Evolutionary conservation across 2,797 vertebrate genomes (phyloP).

Genomic region (Urosaurus nigricauda): DNA sequence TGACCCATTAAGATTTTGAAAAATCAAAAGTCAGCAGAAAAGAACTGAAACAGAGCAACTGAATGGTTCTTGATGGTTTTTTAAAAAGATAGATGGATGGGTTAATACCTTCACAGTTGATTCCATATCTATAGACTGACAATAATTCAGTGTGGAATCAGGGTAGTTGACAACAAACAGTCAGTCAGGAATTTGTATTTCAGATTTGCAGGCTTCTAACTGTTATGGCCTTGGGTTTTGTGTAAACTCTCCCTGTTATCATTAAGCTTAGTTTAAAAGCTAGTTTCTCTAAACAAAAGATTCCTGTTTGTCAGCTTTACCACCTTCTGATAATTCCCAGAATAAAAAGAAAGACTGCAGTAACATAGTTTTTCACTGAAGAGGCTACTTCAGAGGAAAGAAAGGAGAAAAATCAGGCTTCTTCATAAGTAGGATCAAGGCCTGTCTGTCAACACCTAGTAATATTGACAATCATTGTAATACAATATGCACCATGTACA

Average conservation of each 20-base stretch:
- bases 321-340: conserved; percentile 5
- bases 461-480: neutral
- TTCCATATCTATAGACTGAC: conserved; percentile 19
- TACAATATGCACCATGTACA: neutral
- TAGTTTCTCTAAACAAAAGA: conserved; percentile 3
- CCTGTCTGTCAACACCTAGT: neutral
- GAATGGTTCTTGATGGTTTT: neutral
- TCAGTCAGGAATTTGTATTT: conserved; percentile 40
- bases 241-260: neutral
- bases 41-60: conserved; percentile 18
- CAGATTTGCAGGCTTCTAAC: neutral
- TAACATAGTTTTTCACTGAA: neutral
- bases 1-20: neutral
- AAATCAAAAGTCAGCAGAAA: conserved; percentile 7
- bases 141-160: conserved; percentile 34
- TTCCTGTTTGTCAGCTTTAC: fast-evolving
- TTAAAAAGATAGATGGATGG: neutral
- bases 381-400: neutral
- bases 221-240: neutral
- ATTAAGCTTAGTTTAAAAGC: neutral
- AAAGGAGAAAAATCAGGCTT: neutral
- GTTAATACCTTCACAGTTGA: conserved; percentile 38
- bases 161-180: neutral
- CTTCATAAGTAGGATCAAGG: neutral
- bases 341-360: neutral